A percentile compares a stretch with the other conserved stretches of the same genome.
These are phyloP conservation scores for Petrocephalus sullivani DNA, from an alignment of 2,797 vertebrate genomes.

Conservation along the genomic window DNA sequence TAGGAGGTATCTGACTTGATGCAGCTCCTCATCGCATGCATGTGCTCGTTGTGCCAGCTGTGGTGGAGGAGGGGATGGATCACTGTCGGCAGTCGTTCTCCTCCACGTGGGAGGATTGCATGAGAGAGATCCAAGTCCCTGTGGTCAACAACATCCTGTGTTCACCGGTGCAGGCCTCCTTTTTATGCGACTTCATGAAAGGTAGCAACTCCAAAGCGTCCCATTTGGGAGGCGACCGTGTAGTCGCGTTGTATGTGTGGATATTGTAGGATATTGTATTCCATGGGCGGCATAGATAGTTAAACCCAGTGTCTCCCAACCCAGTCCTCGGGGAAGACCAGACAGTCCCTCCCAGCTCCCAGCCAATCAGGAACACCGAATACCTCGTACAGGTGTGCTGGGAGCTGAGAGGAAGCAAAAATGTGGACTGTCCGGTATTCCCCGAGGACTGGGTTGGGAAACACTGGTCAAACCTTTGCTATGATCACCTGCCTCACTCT, in stretches of 20 bases:
- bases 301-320: background rate
- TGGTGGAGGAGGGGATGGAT: conserved; percentile 59
- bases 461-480: background rate
- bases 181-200: conserved; percentile 69
- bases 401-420: too few relatives aligned
- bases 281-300: background rate
- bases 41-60: conserved; percentile 49
- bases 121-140: conserved; percentile 52
- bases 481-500: background rate
- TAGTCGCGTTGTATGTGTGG: too few relatives aligned
- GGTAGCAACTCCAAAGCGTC: conserved; percentile 48
- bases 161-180: conserved; percentile 74
- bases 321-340: too few relatives aligned
- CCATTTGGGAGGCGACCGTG: too few relatives aligned
- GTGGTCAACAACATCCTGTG: conserved; percentile 77
- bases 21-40: background rate
- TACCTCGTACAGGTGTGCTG: too few relatives aligned
- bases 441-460: too few relatives aligned
- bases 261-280: too few relatives aligned
- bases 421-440: too few relatives aligned
- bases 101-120: conserved; percentile 54
- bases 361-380: too few relatives aligned
- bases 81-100: conserved; percentile 72
- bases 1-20: background rate
- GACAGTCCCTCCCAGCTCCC: too few relatives aligned